phyloP scores from a whole-genome alignment of 2,888 invertebrate genomes.

The Lacanobia wlatinum region DNA sequence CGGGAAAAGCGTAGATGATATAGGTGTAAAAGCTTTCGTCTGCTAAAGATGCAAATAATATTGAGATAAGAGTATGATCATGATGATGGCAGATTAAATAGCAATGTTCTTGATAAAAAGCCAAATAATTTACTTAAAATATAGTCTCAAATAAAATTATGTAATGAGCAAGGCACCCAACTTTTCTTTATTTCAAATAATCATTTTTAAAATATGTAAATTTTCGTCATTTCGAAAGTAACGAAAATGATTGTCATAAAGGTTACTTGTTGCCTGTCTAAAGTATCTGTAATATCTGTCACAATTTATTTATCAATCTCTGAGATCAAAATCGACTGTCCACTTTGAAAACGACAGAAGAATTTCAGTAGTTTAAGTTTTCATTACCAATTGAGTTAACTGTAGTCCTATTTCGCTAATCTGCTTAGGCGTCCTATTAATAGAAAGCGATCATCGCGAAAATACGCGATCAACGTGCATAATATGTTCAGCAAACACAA shows the following conservation, averaged over 20 bases:
- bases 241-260: slow-evolving; percentile 61
- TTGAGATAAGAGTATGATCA: no score
- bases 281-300: slow-evolving; percentile 58
- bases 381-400: neutral
- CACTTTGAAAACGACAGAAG: slow-evolving; percentile 16
- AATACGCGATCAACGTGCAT: neutral
- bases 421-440: neutral
- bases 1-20: no score
- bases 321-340: slow-evolving; percentile 52
- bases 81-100: no score
- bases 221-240: slow-evolving; percentile 58
- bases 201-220: slow-evolving; percentile 32
- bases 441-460: no score
- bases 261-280: slow-evolving; percentile 53
- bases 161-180: neutral
- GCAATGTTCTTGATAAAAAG: neutral
- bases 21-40: no score
- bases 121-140: neutral
- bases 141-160: slow-evolving; percentile 21
- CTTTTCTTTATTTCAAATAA: slow-evolving; percentile 8
- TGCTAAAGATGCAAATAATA: no score
- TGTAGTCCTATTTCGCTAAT: neutral
- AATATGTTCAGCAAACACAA: neutral
- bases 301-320: slow-evolving; percentile 64
- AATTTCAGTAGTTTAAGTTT: slow-evolving; percentile 43